Conservation (phyloP, 2,113 vertebrate species). For the Egretta garzetta region DNA sequence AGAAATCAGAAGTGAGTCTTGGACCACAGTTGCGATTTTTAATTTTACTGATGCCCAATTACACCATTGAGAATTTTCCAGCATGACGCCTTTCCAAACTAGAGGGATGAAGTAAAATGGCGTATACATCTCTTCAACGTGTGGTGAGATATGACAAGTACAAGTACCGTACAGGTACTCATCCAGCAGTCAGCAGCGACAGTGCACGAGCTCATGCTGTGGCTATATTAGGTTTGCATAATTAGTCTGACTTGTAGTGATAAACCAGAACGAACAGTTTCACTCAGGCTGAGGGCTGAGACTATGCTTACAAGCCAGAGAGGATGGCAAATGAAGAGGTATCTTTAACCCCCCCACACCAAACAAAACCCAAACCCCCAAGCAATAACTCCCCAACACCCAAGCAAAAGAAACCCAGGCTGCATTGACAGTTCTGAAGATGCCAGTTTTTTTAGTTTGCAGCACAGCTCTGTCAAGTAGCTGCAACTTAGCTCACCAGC, state of each 20-base stretch:
- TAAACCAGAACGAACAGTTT: neutral
- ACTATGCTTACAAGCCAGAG: neutral
- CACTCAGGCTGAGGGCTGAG: neutral
- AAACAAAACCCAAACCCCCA: neutral
- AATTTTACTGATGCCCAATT: neutral
- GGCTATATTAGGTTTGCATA: neutral
- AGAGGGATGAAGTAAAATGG: neutral
- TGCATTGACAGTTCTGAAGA: neutral
- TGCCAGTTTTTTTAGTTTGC: neutral
- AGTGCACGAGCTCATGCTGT: neutral
- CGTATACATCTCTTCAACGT: fast-evolving
- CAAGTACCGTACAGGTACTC: neutral
- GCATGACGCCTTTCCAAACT: neutral
- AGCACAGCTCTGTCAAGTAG: neutral
- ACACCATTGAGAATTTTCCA: neutral
- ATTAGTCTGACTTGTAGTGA: neutral
- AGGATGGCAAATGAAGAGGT: neutral
- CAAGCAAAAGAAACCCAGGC: neutral
- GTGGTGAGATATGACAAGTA: neutral
- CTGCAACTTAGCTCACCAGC: neutral
- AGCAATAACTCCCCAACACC: neutral
- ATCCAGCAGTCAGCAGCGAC: neutral
- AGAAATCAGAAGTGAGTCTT: neutral
- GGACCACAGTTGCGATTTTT: neutral
- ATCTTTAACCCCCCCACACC: neutral